Base-by-base conservation (phyloP, 2,888 invertebrate species). In the Andrena praecox region DNA sequence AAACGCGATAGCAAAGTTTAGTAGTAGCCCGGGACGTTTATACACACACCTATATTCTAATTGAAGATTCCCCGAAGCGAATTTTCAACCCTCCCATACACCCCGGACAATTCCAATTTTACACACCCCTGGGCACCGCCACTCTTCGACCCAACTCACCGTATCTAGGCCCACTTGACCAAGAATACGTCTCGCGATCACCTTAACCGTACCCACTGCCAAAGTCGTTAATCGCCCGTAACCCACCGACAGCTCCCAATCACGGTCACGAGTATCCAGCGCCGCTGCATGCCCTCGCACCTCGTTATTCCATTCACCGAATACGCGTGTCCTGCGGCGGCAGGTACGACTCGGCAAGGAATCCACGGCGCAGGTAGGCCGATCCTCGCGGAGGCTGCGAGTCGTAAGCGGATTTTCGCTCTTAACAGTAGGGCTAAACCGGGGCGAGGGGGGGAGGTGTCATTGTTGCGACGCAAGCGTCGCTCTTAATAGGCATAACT, bases 321-420 rank as follows among this genome's bases (percentile, higher is more conserved):
- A n/a, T 59, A 2, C 62, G 31, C 20, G 48, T 24, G 48, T 50
- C 20, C 66, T 12, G 5, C 12, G 24, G 31, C 50, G 24, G 35
- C 20, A 69, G 69, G 56, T 69, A 67, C 60, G 16, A 62, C 20
- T 62, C 33, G 62, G 42, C 5, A 0, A 42, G 42, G 56, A 66
- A 66, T 63, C 59, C 16, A 56, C 33, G 20, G 27, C 52, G 56
- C 62, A 67, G 81, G 67, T 73, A 71, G 16, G 27, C 10, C 76
- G 70, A 77, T 75, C 60, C 71, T 52, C 50, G 27, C 29, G 52
- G 69, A 73, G 71, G 69, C 60, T 77, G 76, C 56, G 42, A 27
- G 68, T 59, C 56, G 59, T 87, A 87, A 87, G 88, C 88, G 88
- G 88, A 88, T 88, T 89, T 87, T 82, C 82, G 16, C 80, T 72